Percentiles rank a stretch among this genome's conserved stretches.
Evolutionary conservation across 2,113 vertebrate species (phyloP).

Genomic region (Circaetus cinerascens): DNA sequence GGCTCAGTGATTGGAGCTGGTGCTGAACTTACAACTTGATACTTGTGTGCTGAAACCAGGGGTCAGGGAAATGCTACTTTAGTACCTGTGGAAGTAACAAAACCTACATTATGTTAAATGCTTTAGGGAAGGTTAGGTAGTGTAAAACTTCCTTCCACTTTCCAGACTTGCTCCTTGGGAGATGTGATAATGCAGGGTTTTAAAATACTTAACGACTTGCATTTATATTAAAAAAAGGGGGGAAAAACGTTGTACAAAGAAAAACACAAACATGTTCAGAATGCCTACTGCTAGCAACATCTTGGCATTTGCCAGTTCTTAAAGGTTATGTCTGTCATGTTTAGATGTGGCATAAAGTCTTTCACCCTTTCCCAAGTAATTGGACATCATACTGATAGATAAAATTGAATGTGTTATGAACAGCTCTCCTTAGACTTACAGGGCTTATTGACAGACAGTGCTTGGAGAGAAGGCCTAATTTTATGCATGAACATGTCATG

Average conservation of each 20-base stretch:
- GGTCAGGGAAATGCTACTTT: not conserved
- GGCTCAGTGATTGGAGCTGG: not conserved
- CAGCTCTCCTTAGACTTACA: slow-evolving; percentile 20
- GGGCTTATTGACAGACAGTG: slow-evolving; percentile 65
- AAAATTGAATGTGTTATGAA: slow-evolving; percentile 68
- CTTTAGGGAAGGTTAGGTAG: not conserved
- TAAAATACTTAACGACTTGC: slow-evolving; percentile 38
- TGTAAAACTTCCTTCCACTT: not conserved
- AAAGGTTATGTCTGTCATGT: slow-evolving; percentile 75
- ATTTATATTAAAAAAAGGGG: slow-evolving; percentile 11
- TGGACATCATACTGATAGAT: slow-evolving; percentile 72
- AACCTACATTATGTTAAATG: not conserved
- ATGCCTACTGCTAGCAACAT: slow-evolving; percentile 55
- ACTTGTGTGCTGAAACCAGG: not conserved
- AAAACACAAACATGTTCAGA: slow-evolving; percentile 58
- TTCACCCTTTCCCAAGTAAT: slow-evolving; percentile 77
- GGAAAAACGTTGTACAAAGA: not conserved
- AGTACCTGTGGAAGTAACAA: not conserved
- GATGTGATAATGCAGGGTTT: not conserved
- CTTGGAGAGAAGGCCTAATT: slow-evolving; percentile 67
- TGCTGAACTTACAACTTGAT: not conserved
- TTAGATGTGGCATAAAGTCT: slow-evolving; percentile 68
- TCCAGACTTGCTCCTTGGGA: not conserved
- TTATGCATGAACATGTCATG: slow-evolving; percentile 60
- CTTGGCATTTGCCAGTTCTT: slow-evolving; percentile 69